These are phyloP conservation scores for Latrodectus elegans DNA, from an alignment of 2,888 invertebrate species.

Conservation along the genomic window DNA sequence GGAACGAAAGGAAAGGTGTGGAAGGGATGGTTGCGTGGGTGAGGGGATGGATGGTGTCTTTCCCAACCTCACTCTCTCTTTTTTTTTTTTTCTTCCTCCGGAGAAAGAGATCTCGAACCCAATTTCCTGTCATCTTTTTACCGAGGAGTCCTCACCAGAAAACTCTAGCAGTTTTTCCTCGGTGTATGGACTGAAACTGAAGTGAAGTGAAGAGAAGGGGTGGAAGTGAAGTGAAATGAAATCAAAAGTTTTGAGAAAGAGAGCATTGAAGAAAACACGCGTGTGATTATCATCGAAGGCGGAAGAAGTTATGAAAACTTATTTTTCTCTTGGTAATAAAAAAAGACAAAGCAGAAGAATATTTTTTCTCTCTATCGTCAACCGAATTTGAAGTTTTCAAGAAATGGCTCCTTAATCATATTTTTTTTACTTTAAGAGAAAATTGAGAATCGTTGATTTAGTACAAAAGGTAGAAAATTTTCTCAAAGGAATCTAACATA, in stretches of 20 bases:
- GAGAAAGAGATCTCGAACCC: conserved; percentile 51
- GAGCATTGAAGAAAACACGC: conserved; percentile 57
- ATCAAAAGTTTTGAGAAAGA: conserved; percentile 58
- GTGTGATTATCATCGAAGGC: conserved; percentile 61
- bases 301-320: conserved; percentile 58
- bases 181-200: neutral
- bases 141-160: conserved; percentile 2
- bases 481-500: too few relatives aligned
- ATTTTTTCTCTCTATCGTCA: too few relatives aligned
- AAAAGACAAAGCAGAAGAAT: too few relatives aligned
- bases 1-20: conserved; percentile 31
- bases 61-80: conserved; percentile 2
- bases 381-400: too few relatives aligned
- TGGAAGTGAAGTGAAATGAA: conserved; percentile 39
- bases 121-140: conserved; percentile 67
- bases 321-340: conserved; percentile 9
- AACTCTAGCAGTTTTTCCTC: conserved; percentile 29
- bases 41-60: neutral
- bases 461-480: too few relatives aligned
- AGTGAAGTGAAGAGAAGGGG: conserved; percentile 2
- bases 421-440: too few relatives aligned
- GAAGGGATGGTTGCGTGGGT: conserved; percentile 6
- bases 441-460: too few relatives aligned
- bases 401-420: too few relatives aligned
- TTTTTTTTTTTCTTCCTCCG: conserved; percentile 19